Conservation (phyloP, 1,140 invertebrate genomes). For the Drosophila equinoxialis region DNA sequence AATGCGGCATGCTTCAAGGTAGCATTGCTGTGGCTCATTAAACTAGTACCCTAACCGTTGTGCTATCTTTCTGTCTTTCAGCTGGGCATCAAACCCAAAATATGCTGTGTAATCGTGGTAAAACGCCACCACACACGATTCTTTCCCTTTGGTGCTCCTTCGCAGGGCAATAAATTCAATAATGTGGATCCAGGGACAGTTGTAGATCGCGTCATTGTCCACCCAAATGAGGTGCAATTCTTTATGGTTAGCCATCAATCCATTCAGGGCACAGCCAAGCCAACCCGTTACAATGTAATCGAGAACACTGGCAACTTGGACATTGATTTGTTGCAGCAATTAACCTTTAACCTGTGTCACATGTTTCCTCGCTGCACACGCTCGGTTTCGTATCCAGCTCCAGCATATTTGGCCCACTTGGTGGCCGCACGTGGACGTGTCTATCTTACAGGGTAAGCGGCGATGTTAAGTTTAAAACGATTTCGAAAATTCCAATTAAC, state of each 20-base stretch:
- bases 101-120: slow-evolving; percentile 94
- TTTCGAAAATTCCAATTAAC: not conserved
- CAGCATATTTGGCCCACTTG: slow-evolving; percentile 97
- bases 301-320: slow-evolving; percentile 90
- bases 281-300: slow-evolving; percentile 94
- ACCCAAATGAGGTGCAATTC: slow-evolving; percentile 93
- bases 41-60: not conserved
- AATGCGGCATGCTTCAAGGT: slow-evolving; percentile 60
- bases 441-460: slow-evolving; percentile 84
- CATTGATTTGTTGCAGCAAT: slow-evolving; percentile 90
- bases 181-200: slow-evolving; percentile 92
- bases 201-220: slow-evolving; percentile 92
- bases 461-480: not conserved
- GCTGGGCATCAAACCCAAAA: slow-evolving; percentile 84
- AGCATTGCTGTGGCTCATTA: not conserved
- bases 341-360: slow-evolving; percentile 95
- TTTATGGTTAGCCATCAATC: slow-evolving; percentile 90
- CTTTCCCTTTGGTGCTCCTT: slow-evolving; percentile 83
- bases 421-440: slow-evolving; percentile 90
- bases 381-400: slow-evolving; percentile 95
- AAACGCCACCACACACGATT: slow-evolving; percentile 95
- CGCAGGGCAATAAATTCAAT: slow-evolving; percentile 83
- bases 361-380: slow-evolving; percentile 94
- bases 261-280: slow-evolving; percentile 92
- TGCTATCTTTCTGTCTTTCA: slow-evolving; percentile 15